Base-by-base conservation (phyloP, 2,888 invertebrate species). In the Apamea crenata region DNA sequence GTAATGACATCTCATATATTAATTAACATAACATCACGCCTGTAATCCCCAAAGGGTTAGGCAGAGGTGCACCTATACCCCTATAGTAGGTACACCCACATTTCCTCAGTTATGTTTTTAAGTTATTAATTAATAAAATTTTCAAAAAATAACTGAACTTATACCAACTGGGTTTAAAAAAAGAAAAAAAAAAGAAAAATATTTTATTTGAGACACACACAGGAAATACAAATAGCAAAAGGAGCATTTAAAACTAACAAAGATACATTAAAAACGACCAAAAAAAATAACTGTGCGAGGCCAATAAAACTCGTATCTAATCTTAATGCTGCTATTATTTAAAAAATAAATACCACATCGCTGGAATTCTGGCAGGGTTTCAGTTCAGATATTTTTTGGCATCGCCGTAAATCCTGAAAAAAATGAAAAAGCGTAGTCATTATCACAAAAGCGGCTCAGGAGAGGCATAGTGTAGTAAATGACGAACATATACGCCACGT, bases 401-500 rank as follows among this genome's bases (percentile, higher is more conserved):
- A 56, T 56, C 12, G 56, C 29, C 44, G 18, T 25, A 67, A 81
- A 70, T 70, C 25, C 32, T 25, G 10, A 1, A 36, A 61, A 29
- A 70, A 74, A 59, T 44, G 50, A 67, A 65, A 71, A 77, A 71
- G 10, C 18, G 14, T 2, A n/a, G 2, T 73, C 65, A 80, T 84
- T 68, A 74, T 40, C 36, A 18, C n/a, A n/a, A 74, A 67, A 36
- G 29, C 16, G 21, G 25, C 77, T 65, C 59, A 18, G 14, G 36
- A 53, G 73, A 80, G 59, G 71, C 63, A 73, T 80, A 47, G 14
- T 18, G 18, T 29, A 25, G 53, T 75, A 78, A 78, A 78, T 67
- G 65, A 75, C 40, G 50, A 75, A 77, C 74, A 80, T 83, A 78
- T 74, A 50, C 18, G 61, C 47, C 18, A 47, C 53, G 74, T 77